A percentile compares a stretch with the other conserved stretches of the same genome.
phyloP scores from a whole-genome alignment of 1,140 invertebrate species.

The Zaprionus tsacasi region DNA sequence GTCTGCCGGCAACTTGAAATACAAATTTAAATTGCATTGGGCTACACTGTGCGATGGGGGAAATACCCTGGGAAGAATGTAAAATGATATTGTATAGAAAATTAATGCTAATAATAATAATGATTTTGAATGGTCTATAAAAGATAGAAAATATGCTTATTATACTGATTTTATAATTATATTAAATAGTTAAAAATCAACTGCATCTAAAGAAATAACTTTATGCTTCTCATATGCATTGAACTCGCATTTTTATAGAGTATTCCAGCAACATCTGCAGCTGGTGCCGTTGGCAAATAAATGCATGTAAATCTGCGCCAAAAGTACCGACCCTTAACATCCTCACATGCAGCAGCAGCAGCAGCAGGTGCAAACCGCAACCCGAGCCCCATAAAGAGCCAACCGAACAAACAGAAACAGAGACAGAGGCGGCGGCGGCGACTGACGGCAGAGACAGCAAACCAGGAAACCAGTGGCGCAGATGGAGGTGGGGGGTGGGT shows the following conservation, averaged over 20 bases:
- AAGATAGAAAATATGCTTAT: neutral
- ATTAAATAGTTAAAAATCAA: neutral
- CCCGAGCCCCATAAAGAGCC: conserved; percentile 31
- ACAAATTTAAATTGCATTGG: conserved; percentile 7
- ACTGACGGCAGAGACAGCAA: neutral
- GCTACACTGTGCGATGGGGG: neutral
- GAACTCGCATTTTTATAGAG: neutral
- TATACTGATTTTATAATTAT: neutral
- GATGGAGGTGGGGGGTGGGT: neutral
- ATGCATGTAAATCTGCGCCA: conserved; percentile 61
- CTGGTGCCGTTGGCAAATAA: conserved; percentile 55
- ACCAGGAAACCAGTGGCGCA: neutral
- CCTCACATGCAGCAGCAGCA: conserved; percentile 5
- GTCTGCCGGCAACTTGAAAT: neutral
- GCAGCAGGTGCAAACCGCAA: conserved; percentile 52
- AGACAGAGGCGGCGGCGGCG: neutral
- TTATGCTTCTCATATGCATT: neutral
- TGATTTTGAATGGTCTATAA: neutral
- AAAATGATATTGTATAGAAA: neutral
- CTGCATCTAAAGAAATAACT: neutral
- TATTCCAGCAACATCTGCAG: conserved; percentile 8
- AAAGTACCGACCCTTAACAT: conserved; percentile 39
- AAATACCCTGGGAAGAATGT: conserved; percentile 5
- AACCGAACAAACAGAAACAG: conserved; percentile 16
- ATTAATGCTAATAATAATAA: neutral